These are phyloP conservation scores for Dynastes hyllus DNA, from an alignment of 2,888 invertebrate species.

Conservation along the genomic window DNA sequence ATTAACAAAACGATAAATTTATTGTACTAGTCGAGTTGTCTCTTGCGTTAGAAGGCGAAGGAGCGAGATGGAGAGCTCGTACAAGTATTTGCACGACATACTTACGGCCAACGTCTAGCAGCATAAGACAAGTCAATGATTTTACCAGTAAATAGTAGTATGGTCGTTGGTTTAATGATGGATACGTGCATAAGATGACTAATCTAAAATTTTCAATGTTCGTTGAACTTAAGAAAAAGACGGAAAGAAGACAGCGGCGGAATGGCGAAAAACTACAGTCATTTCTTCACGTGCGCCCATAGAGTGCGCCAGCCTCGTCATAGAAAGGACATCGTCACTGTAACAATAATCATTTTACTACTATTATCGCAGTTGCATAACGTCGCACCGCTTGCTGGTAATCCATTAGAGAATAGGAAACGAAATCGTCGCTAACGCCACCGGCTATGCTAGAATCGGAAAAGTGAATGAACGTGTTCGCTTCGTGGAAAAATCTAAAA, in stretches of 20 bases:
- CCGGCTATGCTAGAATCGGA: conserved; percentile 32
- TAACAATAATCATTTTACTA: conserved; percentile 49
- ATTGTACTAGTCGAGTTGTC: conserved; percentile 39
- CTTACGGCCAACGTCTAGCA: conserved; percentile 3
- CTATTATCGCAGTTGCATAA: conserved; percentile 49
- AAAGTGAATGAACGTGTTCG: conserved; percentile 52
- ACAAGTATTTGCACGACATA: background rate
- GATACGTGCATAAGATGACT: conserved; percentile 18
- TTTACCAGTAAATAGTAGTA: background rate
- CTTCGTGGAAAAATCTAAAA: conserved; percentile 45
- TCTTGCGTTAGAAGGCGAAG: background rate
- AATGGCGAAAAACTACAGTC: background rate
- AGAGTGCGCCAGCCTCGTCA: background rate
- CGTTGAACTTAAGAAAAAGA: conserved; percentile 30
- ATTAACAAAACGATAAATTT: conserved; percentile 42
- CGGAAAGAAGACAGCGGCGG: background rate
- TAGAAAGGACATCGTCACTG: conserved; percentile 24
- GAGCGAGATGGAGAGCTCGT: background rate
- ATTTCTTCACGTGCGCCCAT: conserved; percentile 30
- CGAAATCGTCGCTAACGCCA: conserved; percentile 27
- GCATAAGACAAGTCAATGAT: conserved; percentile 8
- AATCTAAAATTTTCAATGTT: conserved; percentile 42
- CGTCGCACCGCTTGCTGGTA: conserved; percentile 8
- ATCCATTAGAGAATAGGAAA: conserved; percentile 51
- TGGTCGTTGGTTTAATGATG: background rate